Conservation (phyloP, 2,113 vertebrate species). For the Marmota flaviventris region DNA sequence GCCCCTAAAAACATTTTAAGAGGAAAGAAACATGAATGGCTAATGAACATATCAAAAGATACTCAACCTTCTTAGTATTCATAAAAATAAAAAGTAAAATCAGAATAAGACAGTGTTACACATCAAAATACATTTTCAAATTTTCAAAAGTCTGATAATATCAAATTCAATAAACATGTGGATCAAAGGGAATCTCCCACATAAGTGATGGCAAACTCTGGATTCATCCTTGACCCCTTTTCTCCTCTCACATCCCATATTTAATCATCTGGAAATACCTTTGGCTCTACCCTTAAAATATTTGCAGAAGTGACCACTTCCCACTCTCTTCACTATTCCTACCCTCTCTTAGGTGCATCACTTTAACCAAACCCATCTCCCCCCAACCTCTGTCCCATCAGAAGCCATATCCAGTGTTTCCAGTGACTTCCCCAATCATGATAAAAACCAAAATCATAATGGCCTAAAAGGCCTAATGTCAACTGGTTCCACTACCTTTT, state of each 20-base stretch:
- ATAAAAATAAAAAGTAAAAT: not conserved
- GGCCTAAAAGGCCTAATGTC: not conserved
- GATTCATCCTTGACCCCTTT: not conserved
- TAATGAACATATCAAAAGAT: slow-evolving; percentile 23
- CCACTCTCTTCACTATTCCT: not conserved
- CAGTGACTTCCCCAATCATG: not conserved
- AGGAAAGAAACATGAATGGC: not conserved
- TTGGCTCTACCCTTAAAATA: not conserved
- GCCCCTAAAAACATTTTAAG: not conserved
- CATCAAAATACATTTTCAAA: not conserved
- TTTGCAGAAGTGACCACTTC: not conserved
- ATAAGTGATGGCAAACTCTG: not conserved
- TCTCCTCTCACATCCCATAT: not conserved
- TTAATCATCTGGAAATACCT: not conserved
- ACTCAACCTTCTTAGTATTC: not conserved
- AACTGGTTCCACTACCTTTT: not conserved
- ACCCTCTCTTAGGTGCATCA: not conserved
- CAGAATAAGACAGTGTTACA: not conserved
- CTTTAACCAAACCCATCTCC: not conserved
- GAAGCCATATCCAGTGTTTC: not conserved
- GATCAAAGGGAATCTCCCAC: not conserved
- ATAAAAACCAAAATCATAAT: not conserved
- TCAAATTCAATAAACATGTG: not conserved
- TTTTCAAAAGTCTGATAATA: not conserved
- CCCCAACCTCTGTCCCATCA: not conserved